Evolutionary conservation across 2,113 vertebrate genomes (phyloP).

Genomic region (Pseudorhombus dupliciocellatus): DNA sequence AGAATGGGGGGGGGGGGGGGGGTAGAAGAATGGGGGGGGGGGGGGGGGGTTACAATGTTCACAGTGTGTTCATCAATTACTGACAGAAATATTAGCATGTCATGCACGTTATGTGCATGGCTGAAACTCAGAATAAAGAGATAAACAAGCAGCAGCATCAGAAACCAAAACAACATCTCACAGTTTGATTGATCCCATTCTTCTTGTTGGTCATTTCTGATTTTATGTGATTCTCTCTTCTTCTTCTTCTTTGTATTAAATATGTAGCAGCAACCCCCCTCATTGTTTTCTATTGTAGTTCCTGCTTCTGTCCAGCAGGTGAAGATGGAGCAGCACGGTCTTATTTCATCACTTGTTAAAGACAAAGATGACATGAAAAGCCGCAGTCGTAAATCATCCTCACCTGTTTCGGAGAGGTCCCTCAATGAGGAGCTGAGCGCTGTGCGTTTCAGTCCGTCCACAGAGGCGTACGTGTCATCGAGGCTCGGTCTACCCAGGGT

Average conservation of each 20-base stretch:
- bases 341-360: slow-evolving; percentile 43
- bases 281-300: neutral
- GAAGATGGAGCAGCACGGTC: slow-evolving; percentile 11
- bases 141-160: too few species aligned
- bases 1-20: slow-evolving; percentile 50
- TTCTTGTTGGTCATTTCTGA: too few species aligned
- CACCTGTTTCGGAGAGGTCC: slow-evolving; percentile 92
- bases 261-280: neutral
- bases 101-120: too few species aligned
- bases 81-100: neutral
- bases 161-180: too few species aligned
- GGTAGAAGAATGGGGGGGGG: slow-evolving; percentile 45
- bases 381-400: neutral
- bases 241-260: neutral
- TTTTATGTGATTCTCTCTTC: too few species aligned
- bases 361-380: slow-evolving; percentile 23
- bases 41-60: too few species aligned
- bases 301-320: slow-evolving; percentile 21
- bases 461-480: slow-evolving; percentile 89
- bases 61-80: neutral
- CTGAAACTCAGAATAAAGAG: too few species aligned
- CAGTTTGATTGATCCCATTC: too few species aligned
- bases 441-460: slow-evolving; percentile 90
- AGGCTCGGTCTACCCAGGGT: slow-evolving; percentile 86
- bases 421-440: slow-evolving; percentile 92